Base-by-base conservation (phyloP, 1,140 invertebrate genomes). In the Lepidurus packardi region DNA sequence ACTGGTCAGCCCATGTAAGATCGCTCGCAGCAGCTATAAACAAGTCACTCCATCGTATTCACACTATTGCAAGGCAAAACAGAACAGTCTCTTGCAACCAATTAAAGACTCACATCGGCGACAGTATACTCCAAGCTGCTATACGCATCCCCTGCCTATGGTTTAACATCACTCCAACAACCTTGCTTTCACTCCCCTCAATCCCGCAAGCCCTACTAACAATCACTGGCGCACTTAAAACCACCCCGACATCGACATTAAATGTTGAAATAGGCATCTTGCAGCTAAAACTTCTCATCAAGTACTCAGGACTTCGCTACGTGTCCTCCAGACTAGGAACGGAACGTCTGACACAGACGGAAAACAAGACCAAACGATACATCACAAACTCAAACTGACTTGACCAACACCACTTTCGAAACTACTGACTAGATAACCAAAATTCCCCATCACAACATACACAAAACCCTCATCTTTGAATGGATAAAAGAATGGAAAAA, bases 141-240 rank as follows among this genome's bases (percentile, higher is more conserved):
- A 6, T 6, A 75, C 74, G 74, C 24, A 13, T 11, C 74, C 24
- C 5, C 74, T 24, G 24, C 6, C 74, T 34, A 34, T 75, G 74
- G 6, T 24, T 24, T 42, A 75, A 24, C 1, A 34, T 24, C 4
- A 34, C 74, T 16, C 24, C 74, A 24, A 75, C 11, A 16, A 75
- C 13, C 24, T 75, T 75, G 4, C 1, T 4, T 5, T 7, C 74
- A 16, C 24, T 75, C 1, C 5, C 25, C 25, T 13, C 74, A 5
- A 24, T 75, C 6, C 42, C 5, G 24, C 74, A 4, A 42, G 74
- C 74, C 25, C 13, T 75, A 42, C 6, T 75, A 11, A 7, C 74
- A 13, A 75, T 75, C 1, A 75, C 74, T 24, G 74, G 74, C 25
- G 74, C 74, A 16, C 24, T 75, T 13, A 24, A 24, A 13, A 75